phyloP scores from a whole-genome alignment of 2,797 vertebrate species.

The Myotis planiceps region DNA sequence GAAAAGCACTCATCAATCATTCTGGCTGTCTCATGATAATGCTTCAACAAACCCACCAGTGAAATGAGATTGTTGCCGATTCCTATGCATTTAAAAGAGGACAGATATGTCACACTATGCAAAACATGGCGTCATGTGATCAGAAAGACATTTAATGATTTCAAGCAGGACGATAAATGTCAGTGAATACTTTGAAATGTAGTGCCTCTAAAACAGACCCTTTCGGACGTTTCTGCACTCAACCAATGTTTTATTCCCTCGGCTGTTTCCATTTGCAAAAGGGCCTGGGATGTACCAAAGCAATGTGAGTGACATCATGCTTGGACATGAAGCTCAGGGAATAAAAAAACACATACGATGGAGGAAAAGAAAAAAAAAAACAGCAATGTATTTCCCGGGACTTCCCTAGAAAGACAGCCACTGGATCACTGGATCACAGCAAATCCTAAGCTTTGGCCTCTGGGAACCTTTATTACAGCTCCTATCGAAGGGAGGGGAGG shows the following conservation, averaged over 20 bases:
- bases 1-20: slow-evolving; percentile 62
- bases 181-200: neutral
- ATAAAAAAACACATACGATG: neutral
- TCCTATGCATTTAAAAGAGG: slow-evolving; percentile 71
- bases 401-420: neutral
- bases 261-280: neutral
- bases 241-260: neutral
- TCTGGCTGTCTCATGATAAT: slow-evolving; percentile 33
- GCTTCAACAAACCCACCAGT: slow-evolving; percentile 52
- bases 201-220: neutral
- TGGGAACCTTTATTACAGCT: neutral
- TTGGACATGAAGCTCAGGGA: neutral
- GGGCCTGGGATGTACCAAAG: neutral
- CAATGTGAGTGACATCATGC: neutral
- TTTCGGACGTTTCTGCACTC: neutral
- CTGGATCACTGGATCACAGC: neutral
- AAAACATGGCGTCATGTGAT: slow-evolving; percentile 20
- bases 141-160: slow-evolving; percentile 42
- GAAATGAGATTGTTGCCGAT: slow-evolving; percentile 45
- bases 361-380: neutral
- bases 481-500: neutral
- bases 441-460: slow-evolving; percentile 30
- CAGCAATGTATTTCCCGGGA: neutral
- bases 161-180: neutral
- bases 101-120: slow-evolving; percentile 38